Evolutionary conservation across 2,113 vertebrate genomes (phyloP), one percentile per base, ranked within the genome.

Genomic region (Galemys pyrenaicus): DNA sequence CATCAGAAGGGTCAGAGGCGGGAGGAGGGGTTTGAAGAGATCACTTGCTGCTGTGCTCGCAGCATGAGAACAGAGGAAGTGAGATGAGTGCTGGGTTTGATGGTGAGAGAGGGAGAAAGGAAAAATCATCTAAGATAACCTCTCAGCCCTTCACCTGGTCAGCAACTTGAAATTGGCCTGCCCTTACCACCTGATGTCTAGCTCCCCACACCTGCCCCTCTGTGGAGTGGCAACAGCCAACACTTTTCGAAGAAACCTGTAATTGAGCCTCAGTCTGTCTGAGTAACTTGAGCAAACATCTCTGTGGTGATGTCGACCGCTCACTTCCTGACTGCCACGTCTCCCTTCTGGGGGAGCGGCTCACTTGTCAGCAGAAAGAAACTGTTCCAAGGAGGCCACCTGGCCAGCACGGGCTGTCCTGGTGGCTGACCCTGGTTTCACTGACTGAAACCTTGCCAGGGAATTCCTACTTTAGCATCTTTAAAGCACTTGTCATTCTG

Each of bases 241-340:
- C 67, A 15, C 15, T 94, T 85, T 54, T 41, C 5, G 9, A 89
- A 95, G 78, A 94, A 91, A 80, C 62, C 71, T 82, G 41, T 93
- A 49, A 80, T 75, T 80, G 77, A 87, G 17, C 30, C 11, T 5
- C 26, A 67, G 74, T 51, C 78, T 71, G 37, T 41, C 71, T 94
- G 82, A 86, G 80, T 86, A 65, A 80, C 94, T 77, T 95, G 44
- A 92, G 74, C 93, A 96, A 96, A 97, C 94, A 94, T 92, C 79
- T 58, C 67, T 65, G 64, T 93, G 89, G 92, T 22, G 65, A 58
- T 39, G 44, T 70, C 1, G n/a, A 46, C 68, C 26, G 46, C 54
- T 51, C 16, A 51, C 79, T 96, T 96, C 96, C 96, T 89, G 93
- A 35, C 70, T 82, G 92, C 94, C 96, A 95, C 80, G 84, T 97